Evolutionary conservation across 2,797 vertebrate species (phyloP).

Genomic region (Acanthopagrus latus): DNA sequence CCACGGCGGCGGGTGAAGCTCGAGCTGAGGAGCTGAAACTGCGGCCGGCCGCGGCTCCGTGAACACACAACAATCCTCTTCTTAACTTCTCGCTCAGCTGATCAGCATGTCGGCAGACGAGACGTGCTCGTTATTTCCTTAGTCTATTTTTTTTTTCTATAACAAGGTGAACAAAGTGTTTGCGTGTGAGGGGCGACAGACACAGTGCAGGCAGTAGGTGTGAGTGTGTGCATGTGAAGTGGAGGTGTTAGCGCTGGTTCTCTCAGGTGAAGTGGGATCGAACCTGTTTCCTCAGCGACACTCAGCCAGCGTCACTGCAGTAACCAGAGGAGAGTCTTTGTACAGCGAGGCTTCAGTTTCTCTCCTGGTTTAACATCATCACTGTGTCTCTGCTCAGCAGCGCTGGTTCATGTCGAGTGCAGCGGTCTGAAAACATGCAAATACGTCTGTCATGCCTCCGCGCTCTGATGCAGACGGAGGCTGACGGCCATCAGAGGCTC

Average conservation of each 20-base stretch:
- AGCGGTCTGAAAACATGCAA: conserved; percentile 47
- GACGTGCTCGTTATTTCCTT: conserved; percentile 5
- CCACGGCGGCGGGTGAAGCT: conserved; percentile 32
- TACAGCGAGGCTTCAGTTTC: background rate
- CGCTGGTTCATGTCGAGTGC: conserved; percentile 22
- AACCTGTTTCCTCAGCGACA: conserved; percentile 43
- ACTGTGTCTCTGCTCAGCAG: background rate
- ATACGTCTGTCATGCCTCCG: conserved; percentile 17
- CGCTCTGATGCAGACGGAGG: conserved; percentile 23
- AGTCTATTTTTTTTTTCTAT: conserved; percentile 4
- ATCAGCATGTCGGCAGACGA: conserved; percentile 26
- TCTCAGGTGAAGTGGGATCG: conserved; percentile 41
- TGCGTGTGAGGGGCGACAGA: conserved; percentile 28
- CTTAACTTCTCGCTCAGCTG: conserved; percentile 15
- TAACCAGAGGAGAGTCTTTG: conserved; percentile 12
- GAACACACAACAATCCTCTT: conserved; percentile 1
- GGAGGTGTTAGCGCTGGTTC: conserved; percentile 50
- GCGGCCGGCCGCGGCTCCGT: conserved; percentile 4
- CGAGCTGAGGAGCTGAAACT: conserved; percentile 31
- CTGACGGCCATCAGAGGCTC: background rate
- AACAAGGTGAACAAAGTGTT: conserved; percentile 15
- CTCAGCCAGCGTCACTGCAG: background rate
- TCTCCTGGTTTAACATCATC: background rate
- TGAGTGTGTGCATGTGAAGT: conserved; percentile 33
- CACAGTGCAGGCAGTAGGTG: conserved; percentile 26